Base-by-base conservation (phyloP, 2,113 vertebrate species). In the Fulmarus glacialis region DNA sequence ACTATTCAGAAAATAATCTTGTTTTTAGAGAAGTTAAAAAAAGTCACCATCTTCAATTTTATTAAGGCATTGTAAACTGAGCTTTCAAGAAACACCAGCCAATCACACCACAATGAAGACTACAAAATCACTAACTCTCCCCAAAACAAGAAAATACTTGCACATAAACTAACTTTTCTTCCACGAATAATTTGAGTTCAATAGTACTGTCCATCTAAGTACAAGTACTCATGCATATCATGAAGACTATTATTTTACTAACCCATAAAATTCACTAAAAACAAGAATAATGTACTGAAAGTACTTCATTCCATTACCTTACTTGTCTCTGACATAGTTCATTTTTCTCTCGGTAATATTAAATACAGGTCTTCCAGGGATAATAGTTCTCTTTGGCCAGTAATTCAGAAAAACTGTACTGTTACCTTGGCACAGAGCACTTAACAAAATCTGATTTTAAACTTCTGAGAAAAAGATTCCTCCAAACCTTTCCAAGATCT, bases 261-360 rank as follows among this genome's bases (percentile, higher is more conserved):
- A 87, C 26, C 21, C 32, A 91, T 36, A 87, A 74, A 94, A 81
- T 40, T 56, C 43, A 89, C 36, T 82, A 87, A 88, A 81, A 21
- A 2, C n/a, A 92, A 74, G 88, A 95, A 81, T 78, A 92, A 94
- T 68, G 47, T 82, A 93, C 80, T 87, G 27, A 38, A 93, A 90
- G 55, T 50, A 82, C 59, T 90, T 84, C 2, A 89, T 52, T 90
- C n/a, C 23, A 68, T 62, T 89, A 94, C 53, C 90, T 60, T 48
- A 88, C 21, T 18, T 50, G 56, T 59, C 38, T 81, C 56, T 72
- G 60, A 82, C 32, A 78, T 0, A 83, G 81, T 72, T 92, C 4
- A 78, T 94, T 92, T 97, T 87, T 74, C 77, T 82, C 77, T 63
- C 67, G 60, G 26, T 71, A 89, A 74, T 63, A 81, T 58, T 91